Conservation (phyloP, 2,113 vertebrate genomes). For the Mustela nigripes region DNA sequence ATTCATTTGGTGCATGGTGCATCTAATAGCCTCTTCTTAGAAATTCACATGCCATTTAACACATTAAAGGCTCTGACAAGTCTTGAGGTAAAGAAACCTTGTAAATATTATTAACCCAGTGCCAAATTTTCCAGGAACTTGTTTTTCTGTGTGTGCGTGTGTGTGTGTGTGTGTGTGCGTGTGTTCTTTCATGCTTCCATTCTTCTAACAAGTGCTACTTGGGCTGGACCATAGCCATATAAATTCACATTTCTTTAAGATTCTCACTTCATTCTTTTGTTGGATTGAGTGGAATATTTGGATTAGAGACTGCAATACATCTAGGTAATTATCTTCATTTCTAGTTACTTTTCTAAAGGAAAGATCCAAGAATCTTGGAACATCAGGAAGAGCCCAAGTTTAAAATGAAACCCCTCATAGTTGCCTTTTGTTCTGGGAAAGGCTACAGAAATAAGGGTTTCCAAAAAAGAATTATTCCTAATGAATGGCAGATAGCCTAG, state of each 20-base stretch:
- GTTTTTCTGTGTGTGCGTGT: neutral
- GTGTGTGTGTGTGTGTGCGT: neutral
- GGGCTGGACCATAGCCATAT: neutral
- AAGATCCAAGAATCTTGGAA: neutral
- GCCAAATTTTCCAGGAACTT: neutral
- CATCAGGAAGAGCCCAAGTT: constrained; percentile 28
- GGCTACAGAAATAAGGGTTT: constrained; percentile 19
- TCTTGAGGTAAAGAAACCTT: neutral
- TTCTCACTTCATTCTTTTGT: constrained; percentile 41
- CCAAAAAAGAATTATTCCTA: constrained; percentile 9
- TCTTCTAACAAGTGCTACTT: constrained; percentile 23
- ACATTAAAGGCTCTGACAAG: neutral
- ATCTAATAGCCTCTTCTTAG: constrained; percentile 31
- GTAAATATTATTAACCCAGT: constrained; percentile 53
- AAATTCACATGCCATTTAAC: neutral
- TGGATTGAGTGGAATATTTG: neutral
- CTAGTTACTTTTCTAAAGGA: constrained; percentile 36
- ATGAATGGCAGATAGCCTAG: neutral
- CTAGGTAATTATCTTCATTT: constrained; percentile 30
- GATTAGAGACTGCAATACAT: neutral
- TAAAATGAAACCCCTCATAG: neutral
- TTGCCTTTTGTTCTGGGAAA: constrained; percentile 60
- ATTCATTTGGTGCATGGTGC: constrained; percentile 16
- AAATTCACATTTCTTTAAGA: constrained; percentile 23
- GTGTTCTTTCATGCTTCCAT: neutral